Base-by-base conservation (phyloP, 2,113 vertebrate genomes). In the Xyliphius kryptos region DNA sequence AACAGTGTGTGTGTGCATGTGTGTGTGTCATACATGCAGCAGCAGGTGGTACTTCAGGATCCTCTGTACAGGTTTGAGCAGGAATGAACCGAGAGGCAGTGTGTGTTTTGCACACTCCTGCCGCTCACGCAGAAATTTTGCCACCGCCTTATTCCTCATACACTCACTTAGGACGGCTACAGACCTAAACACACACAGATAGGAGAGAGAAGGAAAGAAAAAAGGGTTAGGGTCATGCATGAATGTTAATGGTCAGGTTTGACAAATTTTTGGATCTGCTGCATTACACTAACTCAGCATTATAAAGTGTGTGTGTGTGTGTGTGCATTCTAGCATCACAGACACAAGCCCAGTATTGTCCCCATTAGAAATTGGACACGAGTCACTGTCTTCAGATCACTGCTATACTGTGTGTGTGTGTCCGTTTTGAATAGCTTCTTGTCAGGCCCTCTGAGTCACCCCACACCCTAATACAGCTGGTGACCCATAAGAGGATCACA, bases 121-220 rank as follows among this genome's bases (percentile, higher is more conserved):
- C 2, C 90, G 86, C 67, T 98, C 94, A 70, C 92, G 81, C 80
- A 99, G 93, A 85, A 99, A 97, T 79, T 95, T 97, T 69, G 91
- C 91, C 78, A 97, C 79, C 0, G 73, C 82, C 79, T 96, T 97
- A 82, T 91, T 97, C 82, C 93, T 89, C 95, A 97, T 94, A 78
- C 95, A 99, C 69, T 97, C 96, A 0, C 94, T 97, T 14, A 99
- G 83, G 71, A 93, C 90, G 2, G 95, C 94, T 75, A 99, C 92
- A 0, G 94, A 98, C 76, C 96, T 98, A 86, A 36, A 81, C 60
- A 76, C 77, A 55, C 44, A 50, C 71, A 65, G n/a, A n/a, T n/a
- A n/a, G n/a, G n/a, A n/a, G n/a, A n/a, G n/a, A n/a, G n/a, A n/a
- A n/a, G n/a, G n/a, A n/a, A n/a, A n/a, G n/a, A n/a, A n/a, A n/a